Percentiles rank a stretch among this genome's conserved stretches.
Evolutionary conservation across 2,888 invertebrate genomes (phyloP).

Genomic region (Belgica antarctica): DNA sequence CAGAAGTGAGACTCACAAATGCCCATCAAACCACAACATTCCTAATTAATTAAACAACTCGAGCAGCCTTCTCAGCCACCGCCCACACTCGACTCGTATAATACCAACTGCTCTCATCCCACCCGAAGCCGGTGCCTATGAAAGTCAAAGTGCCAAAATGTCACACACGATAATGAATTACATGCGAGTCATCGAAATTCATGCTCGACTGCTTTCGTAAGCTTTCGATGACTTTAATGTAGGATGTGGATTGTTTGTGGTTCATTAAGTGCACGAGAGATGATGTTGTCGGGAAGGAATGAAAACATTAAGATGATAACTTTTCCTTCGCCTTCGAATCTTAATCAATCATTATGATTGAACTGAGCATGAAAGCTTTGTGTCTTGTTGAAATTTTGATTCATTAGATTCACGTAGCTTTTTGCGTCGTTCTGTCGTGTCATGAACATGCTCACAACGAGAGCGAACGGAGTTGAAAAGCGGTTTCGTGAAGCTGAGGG

Average conservation of each 20-base stretch:
- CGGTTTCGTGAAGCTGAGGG: too few relatives aligned
- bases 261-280: neutral
- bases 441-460: too few relatives aligned
- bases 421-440: neutral
- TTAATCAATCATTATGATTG: conserved; percentile 13
- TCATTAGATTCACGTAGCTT: neutral
- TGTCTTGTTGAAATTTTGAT: neutral
- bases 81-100: neutral
- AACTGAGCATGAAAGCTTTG: neutral
- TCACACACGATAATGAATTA: neutral
- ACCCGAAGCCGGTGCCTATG: too few relatives aligned
- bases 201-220: neutral
- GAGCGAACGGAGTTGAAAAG: too few relatives aligned
- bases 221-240: neutral
- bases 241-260: neutral
- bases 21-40: neutral
- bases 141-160: neutral
- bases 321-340: neutral
- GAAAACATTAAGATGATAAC: neutral
- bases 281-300: neutral
- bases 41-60: neutral
- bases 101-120: too few relatives aligned
- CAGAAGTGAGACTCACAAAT: too few relatives aligned
- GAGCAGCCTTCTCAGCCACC: neutral
- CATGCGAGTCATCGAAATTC: neutral